Conservation (phyloP, 2,888 invertebrate species). For the Drosophila demipolita region DNA sequence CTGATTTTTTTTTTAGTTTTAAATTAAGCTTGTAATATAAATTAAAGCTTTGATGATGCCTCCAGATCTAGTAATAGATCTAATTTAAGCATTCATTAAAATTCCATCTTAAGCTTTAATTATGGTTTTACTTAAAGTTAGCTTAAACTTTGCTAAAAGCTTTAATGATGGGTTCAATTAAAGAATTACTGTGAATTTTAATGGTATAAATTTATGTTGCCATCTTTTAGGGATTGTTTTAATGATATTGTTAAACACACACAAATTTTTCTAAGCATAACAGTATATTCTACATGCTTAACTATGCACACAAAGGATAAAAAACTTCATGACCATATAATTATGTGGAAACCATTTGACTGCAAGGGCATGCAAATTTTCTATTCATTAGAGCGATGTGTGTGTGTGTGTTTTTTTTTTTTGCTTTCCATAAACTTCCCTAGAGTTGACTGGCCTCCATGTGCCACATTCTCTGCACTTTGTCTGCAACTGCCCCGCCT, state of each 20-base stretch:
- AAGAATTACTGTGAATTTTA: background rate
- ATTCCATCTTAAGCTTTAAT: background rate
- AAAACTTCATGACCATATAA: constrained; percentile 46
- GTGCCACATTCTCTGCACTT: constrained; percentile 34
- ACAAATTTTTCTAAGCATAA: background rate
- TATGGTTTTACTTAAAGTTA: background rate
- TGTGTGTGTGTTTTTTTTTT: constrained; percentile 7
- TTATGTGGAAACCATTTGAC: constrained; percentile 38
- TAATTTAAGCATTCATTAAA: background rate
- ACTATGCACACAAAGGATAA: constrained; percentile 16
- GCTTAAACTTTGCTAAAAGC: background rate
- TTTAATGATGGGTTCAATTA: background rate
- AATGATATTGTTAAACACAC: background rate
- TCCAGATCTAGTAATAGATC: background rate
- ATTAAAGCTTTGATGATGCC: background rate
- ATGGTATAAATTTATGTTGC: background rate
- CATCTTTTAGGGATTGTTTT: background rate
- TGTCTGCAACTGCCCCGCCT: background rate
- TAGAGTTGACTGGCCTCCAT: constrained; percentile 68
- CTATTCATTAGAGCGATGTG: constrained; percentile 38
- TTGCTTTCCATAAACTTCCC: constrained; percentile 43
- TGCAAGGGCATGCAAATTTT: constrained; percentile 53
- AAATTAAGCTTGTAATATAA: background rate
- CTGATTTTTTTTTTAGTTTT: background rate
- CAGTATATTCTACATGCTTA: background rate